Conservation (phyloP, 2,888 invertebrate species). For the Drosophila multiciliata region DNA sequence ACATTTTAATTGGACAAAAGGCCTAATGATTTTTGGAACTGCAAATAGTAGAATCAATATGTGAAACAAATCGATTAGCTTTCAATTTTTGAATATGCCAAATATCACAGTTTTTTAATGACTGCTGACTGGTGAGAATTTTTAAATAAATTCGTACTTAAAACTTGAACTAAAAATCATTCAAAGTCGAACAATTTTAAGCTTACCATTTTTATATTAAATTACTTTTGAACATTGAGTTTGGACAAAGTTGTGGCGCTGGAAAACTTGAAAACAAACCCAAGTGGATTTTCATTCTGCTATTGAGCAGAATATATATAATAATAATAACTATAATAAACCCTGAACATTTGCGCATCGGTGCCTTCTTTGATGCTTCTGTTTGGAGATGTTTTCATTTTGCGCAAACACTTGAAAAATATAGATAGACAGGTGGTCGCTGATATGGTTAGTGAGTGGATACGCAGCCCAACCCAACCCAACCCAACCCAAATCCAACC, state of each 20-base stretch:
- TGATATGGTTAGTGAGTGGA: slow-evolving; percentile 45
- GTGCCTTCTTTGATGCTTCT: slow-evolving; percentile 1
- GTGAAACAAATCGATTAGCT: slow-evolving; percentile 10
- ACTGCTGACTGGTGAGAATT: neutral
- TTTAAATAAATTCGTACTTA: neutral
- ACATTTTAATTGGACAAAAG: slow-evolving; percentile 32
- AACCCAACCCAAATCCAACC: slow-evolving; percentile 12
- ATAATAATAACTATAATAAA: neutral
- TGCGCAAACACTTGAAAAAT: slow-evolving; percentile 61
- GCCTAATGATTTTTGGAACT: slow-evolving; percentile 17
- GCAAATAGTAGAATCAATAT: neutral
- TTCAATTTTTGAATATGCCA: slow-evolving; percentile 1
- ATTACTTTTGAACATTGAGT: neutral
- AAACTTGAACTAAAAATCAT: neutral
- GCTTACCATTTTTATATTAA: neutral
- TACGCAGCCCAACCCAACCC: slow-evolving; percentile 19
- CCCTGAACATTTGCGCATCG: slow-evolving; percentile 26
- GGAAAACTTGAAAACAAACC: neutral
- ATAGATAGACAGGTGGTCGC: slow-evolving; percentile 55
- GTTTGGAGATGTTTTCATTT: slow-evolving; percentile 31
- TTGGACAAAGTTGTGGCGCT: neutral
- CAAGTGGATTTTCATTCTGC: neutral
- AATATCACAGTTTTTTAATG: neutral
- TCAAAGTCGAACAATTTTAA: neutral
- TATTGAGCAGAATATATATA: neutral